Percentiles rank a stretch among this genome's conserved stretches.
Conservation (phyloP, 2,888 invertebrate genomes). For the Lottia gigantea region DNA sequence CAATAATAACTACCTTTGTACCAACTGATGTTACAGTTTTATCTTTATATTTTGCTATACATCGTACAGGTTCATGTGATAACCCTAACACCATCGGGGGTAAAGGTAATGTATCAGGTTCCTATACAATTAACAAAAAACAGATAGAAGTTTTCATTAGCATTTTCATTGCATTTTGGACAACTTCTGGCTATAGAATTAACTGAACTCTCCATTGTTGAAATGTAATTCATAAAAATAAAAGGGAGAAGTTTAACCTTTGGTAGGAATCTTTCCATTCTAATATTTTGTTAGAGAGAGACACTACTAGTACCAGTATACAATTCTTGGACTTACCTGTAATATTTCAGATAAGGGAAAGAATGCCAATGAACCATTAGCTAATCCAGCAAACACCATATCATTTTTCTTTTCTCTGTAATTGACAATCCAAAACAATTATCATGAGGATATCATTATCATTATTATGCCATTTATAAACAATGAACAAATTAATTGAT, state of each 20-base stretch:
- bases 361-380: conserved; percentile 55
- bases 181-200: neutral
- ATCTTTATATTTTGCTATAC: conserved; percentile 41
- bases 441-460: too few species aligned
- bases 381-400: conserved; percentile 55
- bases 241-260: too few species aligned
- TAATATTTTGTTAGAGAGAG: too few species aligned
- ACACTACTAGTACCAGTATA: too few species aligned
- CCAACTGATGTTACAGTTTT: conserved; percentile 53
- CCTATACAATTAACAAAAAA: conserved; percentile 33
- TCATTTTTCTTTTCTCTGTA: conserved; percentile 36
- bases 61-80: conserved; percentile 51
- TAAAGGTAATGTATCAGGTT: conserved; percentile 40
- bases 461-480: too few species aligned
- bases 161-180: neutral
- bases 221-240: too few species aligned
- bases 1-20: conserved; percentile 42
- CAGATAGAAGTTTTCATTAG: neutral
- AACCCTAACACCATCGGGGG: conserved; percentile 44
- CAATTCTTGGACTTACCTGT: conserved; percentile 33
- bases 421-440: too few species aligned
- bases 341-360: conserved; percentile 50
- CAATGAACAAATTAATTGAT: too few species aligned
- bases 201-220: too few species aligned
- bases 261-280: too few species aligned